These are phyloP conservation scores for Pterocles burchelli DNA, from an alignment of 2,113 vertebrate genomes.

Conservation along the genomic window DNA sequence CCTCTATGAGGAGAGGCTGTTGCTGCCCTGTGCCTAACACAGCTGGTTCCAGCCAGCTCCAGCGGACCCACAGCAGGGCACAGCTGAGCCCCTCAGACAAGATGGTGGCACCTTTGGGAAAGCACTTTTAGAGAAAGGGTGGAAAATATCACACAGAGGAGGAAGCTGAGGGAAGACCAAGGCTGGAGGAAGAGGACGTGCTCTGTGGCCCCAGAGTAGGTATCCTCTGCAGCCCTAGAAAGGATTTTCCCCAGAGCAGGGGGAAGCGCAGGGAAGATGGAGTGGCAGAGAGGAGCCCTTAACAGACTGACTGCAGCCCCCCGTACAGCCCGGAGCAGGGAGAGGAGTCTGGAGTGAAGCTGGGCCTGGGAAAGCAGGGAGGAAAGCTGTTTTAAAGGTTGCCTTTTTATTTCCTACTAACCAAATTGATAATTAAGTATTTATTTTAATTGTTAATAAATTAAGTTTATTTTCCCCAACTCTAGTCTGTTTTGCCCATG, in stretches of 20 bases:
- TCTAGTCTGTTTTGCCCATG: background rate
- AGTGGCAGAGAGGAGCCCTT: background rate
- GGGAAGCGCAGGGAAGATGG: background rate
- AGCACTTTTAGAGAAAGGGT: background rate
- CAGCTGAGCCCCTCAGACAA: fast-evolving
- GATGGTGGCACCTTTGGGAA: fast-evolving
- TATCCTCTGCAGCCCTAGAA: background rate
- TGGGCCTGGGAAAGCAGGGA: background rate
- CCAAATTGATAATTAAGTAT: background rate
- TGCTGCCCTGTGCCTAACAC: fast-evolving
- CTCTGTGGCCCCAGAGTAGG: background rate
- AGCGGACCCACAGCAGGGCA: fast-evolving
- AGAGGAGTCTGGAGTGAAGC: background rate
- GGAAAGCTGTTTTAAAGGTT: background rate
- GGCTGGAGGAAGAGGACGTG: background rate
- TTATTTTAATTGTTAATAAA: background rate
- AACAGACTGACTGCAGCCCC: background rate
- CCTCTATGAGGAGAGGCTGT: background rate
- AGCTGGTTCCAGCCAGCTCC: fast-evolving
- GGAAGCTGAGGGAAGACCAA: background rate
- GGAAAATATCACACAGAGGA: background rate
- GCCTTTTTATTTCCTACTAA: background rate
- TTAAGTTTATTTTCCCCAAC: background rate
- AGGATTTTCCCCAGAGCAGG: background rate
- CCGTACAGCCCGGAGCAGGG: fast-evolving